Conservation (phyloP, 1,140 invertebrate species). For the Dinoponera quadriceps region DNA sequence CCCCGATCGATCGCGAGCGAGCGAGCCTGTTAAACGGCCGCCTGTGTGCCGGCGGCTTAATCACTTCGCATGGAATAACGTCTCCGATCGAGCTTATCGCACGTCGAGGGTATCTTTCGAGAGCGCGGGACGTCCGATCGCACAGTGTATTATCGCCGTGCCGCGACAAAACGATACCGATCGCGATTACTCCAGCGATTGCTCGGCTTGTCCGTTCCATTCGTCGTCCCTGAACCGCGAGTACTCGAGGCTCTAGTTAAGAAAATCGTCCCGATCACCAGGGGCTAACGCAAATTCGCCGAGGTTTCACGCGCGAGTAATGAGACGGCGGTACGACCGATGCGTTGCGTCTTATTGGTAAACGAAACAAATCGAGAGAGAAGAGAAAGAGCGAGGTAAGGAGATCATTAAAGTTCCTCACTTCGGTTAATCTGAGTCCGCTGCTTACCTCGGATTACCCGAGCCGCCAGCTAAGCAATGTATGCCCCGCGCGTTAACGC, state of each 20-base stretch:
- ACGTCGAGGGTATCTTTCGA: constrained; percentile 15
- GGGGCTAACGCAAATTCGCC: too few relatives aligned
- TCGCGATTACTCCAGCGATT: too few relatives aligned
- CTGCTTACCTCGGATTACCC: background rate
- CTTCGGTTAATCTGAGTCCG: background rate
- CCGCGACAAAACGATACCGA: constrained; percentile 8
- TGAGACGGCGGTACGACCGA: too few relatives aligned
- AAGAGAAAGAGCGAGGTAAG: background rate
- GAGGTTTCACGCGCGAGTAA: too few relatives aligned
- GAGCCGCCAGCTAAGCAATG: background rate
- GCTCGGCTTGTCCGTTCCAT: too few relatives aligned
- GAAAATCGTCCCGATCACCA: too few relatives aligned
- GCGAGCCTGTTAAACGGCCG: constrained; percentile 47
- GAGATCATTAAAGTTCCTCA: background rate
- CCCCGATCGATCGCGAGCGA: constrained; percentile 40
- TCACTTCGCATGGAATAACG: constrained; percentile 39
- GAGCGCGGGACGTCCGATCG: background rate
- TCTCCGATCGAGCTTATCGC: constrained; percentile 34
- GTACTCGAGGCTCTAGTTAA: too few relatives aligned
- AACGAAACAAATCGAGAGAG: background rate
- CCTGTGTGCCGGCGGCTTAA: constrained; percentile 21
- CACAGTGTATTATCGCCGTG: background rate
- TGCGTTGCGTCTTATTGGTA: too few relatives aligned
- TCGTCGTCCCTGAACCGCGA: too few relatives aligned
- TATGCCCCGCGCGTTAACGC: background rate